These are phyloP conservation scores for Progne subis DNA, from an alignment of 2,113 vertebrate species.

Conservation along the genomic window DNA sequence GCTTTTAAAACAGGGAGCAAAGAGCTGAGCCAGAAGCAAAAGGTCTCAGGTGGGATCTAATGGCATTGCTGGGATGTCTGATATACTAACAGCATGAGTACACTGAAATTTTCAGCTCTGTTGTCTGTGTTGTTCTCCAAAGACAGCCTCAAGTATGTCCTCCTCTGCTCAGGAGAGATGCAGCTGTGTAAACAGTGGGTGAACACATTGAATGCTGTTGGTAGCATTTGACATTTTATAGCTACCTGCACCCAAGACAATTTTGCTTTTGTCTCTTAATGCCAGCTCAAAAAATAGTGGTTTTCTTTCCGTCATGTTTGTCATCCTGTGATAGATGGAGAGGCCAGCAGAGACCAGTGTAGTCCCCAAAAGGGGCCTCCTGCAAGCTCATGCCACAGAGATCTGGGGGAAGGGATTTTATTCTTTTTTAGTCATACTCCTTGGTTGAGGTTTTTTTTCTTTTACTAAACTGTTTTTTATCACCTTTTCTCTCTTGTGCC, in stretches of 20 bases:
- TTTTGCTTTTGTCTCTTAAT: neutral
- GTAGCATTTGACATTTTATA: neutral
- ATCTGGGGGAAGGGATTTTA: neutral
- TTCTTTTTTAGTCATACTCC: neutral
- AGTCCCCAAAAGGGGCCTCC: neutral
- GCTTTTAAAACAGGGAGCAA: neutral
- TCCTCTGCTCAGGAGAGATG: neutral
- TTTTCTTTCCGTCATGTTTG: neutral
- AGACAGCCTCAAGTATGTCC: neutral
- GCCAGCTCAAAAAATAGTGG: neutral
- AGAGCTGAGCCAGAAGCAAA: neutral
- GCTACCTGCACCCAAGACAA: rapidly evolving
- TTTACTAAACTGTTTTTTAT: neutral
- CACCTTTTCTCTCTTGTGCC: neutral
- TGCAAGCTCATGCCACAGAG: neutral
- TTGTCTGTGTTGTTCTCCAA: neutral
- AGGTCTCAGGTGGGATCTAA: neutral
- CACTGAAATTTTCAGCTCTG: neutral
- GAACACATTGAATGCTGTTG: neutral
- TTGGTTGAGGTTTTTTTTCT: neutral
- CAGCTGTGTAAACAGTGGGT: neutral
- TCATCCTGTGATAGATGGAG: neutral
- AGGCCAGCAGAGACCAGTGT: neutral
- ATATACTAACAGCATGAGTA: neutral
- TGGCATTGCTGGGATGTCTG: neutral